A percentile compares a stretch with the other conserved stretches of the same genome.
phyloP scores from a whole-genome alignment of 2,888 invertebrate genomes.

The Acronicta leporina region DNA sequence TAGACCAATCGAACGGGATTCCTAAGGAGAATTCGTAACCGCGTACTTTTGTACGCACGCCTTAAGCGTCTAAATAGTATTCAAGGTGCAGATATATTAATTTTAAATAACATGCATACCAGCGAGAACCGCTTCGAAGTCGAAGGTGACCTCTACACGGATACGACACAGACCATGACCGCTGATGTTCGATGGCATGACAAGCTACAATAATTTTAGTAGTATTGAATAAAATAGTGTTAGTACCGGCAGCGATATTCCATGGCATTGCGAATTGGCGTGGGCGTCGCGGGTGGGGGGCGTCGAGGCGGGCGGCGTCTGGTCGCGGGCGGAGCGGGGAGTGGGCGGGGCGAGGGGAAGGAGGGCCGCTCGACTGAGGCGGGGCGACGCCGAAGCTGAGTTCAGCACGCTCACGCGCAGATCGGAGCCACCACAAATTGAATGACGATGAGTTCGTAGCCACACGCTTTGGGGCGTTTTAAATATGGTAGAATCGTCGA shows the following conservation, averaged over 20 bases:
- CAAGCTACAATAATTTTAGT: conserved; percentile 81
- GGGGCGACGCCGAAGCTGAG: conserved; percentile 35
- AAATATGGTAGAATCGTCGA: conserved; percentile 80
- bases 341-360: conserved; percentile 55
- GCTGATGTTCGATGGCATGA: conserved; percentile 68
- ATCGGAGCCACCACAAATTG: conserved; percentile 74
- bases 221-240: conserved; percentile 87
- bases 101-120: conserved; percentile 71
- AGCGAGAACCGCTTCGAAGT: conserved; percentile 61
- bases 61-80: conserved; percentile 67
- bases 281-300: conserved; percentile 83
- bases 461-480: conserved; percentile 83
- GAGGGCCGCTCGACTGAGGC: conserved; percentile 49
- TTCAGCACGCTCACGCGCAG: conserved; percentile 55
- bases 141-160: conserved; percentile 45
- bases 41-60: conserved; percentile 63
- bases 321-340: conserved; percentile 73
- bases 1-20: conserved; percentile 43
- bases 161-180: conserved; percentile 59
- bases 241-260: conserved; percentile 90
- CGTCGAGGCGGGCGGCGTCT: conserved; percentile 79
- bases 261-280: conserved; percentile 87
- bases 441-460: conserved; percentile 78
- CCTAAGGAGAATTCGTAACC: conserved; percentile 49
- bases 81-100: conserved; percentile 56